phyloP scores from a whole-genome alignment of 2,888 invertebrate genomes.

The Mycalesis mineus region DNA sequence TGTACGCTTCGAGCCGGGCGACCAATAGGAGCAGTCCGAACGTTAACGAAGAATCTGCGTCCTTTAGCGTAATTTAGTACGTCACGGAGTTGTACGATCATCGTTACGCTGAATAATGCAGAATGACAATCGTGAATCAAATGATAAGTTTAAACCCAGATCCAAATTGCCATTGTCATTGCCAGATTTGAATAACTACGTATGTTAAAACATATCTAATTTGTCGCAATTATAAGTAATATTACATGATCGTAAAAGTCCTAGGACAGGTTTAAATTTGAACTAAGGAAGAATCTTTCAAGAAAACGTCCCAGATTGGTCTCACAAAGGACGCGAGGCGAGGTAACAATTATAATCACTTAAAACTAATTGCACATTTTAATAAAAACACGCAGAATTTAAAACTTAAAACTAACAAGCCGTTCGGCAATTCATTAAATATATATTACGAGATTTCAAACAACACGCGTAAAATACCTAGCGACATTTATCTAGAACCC shows the following conservation, averaged over 20 bases:
- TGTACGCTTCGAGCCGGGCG: neutral
- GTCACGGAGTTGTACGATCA: no score
- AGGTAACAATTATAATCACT: conserved; percentile 68
- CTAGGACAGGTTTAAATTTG: neutral
- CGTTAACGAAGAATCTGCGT: neutral
- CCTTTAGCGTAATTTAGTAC: no score
- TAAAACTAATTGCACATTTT: conserved; percentile 69
- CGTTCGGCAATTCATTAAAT: conserved; percentile 46
- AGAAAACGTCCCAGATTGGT: neutral
- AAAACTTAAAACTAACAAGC: conserved; percentile 58
- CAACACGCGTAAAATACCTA: conserved; percentile 67
- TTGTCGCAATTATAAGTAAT: no score
- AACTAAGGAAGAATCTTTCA: neutral
- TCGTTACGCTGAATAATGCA: no score
- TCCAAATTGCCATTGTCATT: no score
- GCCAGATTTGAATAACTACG: neutral
- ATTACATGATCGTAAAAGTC: no score
- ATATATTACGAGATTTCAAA: conserved; percentile 78
- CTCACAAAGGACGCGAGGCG: conserved; percentile 32
- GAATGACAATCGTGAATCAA: neutral
- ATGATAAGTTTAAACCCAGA: neutral
- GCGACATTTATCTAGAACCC: conserved; percentile 60
- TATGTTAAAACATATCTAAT: neutral
- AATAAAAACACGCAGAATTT: conserved; percentile 67
- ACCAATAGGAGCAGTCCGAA: neutral